Evolutionary conservation across 2,113 vertebrate species (phyloP).

Genomic region (Eira barbara): DNA sequence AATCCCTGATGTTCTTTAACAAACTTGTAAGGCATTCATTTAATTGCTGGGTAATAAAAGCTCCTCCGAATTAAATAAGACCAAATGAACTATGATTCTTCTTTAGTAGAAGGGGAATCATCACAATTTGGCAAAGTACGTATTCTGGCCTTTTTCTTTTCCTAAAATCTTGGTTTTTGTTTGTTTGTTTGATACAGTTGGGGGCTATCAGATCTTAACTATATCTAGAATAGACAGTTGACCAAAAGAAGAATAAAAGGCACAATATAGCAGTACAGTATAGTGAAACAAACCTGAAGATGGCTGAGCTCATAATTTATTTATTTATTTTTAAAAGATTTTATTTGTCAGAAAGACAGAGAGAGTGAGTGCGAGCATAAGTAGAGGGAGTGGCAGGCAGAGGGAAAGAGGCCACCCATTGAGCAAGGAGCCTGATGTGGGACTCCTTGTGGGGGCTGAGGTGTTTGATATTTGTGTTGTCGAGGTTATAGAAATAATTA

Average conservation of each 20-base stretch:
- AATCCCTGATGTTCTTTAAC: constrained; percentile 45
- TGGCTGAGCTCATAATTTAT: neutral
- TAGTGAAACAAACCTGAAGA: neutral
- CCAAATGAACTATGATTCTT: constrained; percentile 23
- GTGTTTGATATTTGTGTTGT: too few relatives aligned
- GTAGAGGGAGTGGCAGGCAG: neutral
- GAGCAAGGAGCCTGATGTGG: neutral
- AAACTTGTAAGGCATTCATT: constrained; percentile 46
- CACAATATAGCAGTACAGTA: neutral
- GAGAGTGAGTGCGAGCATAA: neutral
- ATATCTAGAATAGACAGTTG: neutral
- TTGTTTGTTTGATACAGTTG: neutral
- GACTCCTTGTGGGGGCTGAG: neutral
- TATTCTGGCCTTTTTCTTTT: neutral
- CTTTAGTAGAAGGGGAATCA: neutral
- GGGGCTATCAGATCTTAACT: neutral
- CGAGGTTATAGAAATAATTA: too few relatives aligned
- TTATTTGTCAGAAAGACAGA: neutral
- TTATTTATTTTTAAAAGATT: neutral
- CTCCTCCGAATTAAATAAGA: constrained; percentile 36
- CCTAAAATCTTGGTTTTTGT: neutral
- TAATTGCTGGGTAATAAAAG: constrained; percentile 54
- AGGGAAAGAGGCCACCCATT: neutral
- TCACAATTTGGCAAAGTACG: neutral
- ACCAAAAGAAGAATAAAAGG: neutral